A percentile compares a stretch with the other conserved stretches of the same genome.
Evolutionary conservation across 2,888 invertebrate species (phyloP).

Genomic region (Synanthedon andrenaeformis): DNA sequence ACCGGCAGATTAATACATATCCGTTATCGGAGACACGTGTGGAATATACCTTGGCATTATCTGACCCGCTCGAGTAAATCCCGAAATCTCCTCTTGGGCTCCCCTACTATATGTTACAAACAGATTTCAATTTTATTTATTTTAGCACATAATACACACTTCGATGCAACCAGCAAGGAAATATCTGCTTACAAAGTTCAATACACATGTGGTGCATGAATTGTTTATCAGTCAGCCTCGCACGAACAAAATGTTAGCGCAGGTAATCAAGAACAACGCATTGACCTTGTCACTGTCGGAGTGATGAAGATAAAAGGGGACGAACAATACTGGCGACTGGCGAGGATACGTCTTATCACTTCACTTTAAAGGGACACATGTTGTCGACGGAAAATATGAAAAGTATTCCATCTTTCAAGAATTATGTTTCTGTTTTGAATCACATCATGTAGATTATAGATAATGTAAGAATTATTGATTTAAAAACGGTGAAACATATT

Average conservation of each 20-base stretch:
- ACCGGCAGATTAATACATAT: no score
- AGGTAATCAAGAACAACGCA: constrained; percentile 13
- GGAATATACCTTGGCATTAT: no score
- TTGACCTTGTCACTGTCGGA: constrained; percentile 37
- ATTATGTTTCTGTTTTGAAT: no score
- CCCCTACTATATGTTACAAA: no score
- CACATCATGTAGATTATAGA: no score
- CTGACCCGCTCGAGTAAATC: no score
- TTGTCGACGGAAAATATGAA: neutral
- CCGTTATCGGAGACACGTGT: no score
- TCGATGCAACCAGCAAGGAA: neutral
- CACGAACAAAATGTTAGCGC: neutral
- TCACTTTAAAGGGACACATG: neutral
- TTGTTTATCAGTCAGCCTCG: neutral
- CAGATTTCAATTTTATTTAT: no score
- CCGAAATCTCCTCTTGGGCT: no score
- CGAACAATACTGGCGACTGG: constrained; percentile 8
- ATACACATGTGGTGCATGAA: neutral
- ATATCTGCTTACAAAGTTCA: neutral
- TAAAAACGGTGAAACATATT: no score
- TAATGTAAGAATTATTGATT: no score
- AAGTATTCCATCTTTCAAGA: neutral
- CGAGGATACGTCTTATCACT: neutral
- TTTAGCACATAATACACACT: neutral
- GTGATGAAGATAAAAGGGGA: constrained; percentile 31